Conservation (phyloP, 2,113 vertebrate species). For the Cathartes aura region DNA sequence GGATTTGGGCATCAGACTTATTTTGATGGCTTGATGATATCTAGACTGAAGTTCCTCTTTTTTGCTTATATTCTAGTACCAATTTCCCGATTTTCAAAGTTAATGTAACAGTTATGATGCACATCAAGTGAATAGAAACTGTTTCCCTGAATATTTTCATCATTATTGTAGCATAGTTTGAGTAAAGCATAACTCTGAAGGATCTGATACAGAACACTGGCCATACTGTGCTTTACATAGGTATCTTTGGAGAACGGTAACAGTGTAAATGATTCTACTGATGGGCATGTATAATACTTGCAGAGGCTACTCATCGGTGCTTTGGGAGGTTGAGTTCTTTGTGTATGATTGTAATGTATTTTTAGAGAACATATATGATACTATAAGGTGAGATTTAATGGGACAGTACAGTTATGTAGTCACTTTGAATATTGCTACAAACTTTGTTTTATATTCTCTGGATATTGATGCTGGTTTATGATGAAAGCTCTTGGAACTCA, state of each 20-base stretch:
- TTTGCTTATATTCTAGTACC: neutral
- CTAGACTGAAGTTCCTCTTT: neutral
- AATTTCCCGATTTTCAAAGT: neutral
- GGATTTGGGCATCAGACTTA: neutral
- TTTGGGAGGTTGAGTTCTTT: neutral
- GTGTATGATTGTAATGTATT: too few species aligned
- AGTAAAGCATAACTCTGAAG: neutral
- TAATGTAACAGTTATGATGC: neutral
- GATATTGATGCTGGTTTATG: neutral
- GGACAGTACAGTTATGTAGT: neutral
- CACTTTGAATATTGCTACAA: neutral
- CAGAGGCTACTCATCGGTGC: neutral
- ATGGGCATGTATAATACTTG: neutral
- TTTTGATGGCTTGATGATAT: neutral
- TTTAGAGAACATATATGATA: neutral
- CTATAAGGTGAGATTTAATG: neutral
- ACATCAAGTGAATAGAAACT: neutral
- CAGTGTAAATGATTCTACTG: neutral
- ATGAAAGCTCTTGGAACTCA: neutral
- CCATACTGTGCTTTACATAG: neutral
- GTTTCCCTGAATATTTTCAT: neutral
- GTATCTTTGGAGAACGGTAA: neutral
- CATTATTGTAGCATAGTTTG: neutral
- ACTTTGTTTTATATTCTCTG: neutral
- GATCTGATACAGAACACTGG: neutral